phyloP scores from a whole-genome alignment of 2,113 vertebrate species.

The Grus americana region DNA sequence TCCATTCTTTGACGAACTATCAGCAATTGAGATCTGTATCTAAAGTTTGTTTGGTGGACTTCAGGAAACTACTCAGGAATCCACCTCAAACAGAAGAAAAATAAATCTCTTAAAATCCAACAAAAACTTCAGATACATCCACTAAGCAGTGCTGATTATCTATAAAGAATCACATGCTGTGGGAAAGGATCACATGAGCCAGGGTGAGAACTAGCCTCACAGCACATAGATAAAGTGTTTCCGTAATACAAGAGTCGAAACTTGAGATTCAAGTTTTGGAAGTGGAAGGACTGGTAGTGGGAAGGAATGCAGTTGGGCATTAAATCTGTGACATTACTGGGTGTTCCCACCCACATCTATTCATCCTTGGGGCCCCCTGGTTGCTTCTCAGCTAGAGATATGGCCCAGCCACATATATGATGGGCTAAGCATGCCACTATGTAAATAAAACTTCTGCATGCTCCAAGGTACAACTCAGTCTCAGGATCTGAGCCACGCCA shows the following conservation, averaged over 20 bases:
- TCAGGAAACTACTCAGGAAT: not conserved
- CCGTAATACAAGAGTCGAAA: not conserved
- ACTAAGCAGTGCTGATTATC: not conserved
- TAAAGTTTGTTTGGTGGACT: not conserved
- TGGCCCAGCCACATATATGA: not conserved
- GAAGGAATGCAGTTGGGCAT: not conserved
- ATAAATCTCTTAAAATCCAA: conserved; percentile 4
- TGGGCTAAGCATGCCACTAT: not conserved
- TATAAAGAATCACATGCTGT: not conserved
- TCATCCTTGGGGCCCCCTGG: not conserved
- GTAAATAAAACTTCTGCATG: not conserved
- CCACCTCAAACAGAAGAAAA: not conserved
- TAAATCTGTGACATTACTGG: not conserved
- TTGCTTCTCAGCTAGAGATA: not conserved
- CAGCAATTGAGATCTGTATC: not conserved
- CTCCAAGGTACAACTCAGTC: not conserved
- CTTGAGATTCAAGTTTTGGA: not conserved
- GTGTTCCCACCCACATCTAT: not conserved
- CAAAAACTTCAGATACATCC: not conserved
- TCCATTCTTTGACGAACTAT: not conserved
- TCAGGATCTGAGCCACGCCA: not conserved
- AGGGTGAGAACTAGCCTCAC: not conserved
- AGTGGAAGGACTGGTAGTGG: not conserved
- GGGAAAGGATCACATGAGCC: not conserved
- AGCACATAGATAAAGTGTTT: not conserved